A percentile compares a stretch with the other conserved stretches of the same genome.
Evolutionary conservation across 2,888 invertebrate genomes (phyloP).

Genomic region (Drosophila basisetae): DNA sequence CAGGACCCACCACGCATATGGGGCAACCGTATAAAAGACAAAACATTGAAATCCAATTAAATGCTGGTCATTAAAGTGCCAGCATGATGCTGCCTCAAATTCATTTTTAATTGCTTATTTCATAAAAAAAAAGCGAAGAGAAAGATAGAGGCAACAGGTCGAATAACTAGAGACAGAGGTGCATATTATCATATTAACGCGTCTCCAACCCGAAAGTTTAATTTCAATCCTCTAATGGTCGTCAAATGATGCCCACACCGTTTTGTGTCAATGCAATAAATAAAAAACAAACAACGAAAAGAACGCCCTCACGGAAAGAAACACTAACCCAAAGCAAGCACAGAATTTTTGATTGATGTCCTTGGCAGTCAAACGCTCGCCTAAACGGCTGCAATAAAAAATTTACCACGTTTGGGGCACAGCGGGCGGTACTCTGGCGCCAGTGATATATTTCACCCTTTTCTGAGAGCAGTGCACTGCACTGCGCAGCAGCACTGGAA

Average conservation of each 20-base stretch:
- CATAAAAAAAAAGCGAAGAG: constrained; percentile 67
- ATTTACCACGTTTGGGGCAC: constrained; percentile 76
- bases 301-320: constrained; percentile 6
- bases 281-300: constrained; percentile 18
- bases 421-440: constrained; percentile 84
- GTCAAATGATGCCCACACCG: constrained; percentile 55
- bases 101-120: constrained; percentile 79
- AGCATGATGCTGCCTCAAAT: constrained; percentile 74
- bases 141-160: constrained; percentile 49
- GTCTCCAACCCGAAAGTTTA: constrained; percentile 39
- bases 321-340: constrained; percentile 1
- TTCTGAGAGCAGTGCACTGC: constrained; percentile 36
- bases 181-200: constrained; percentile 81
- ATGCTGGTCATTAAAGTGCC: constrained; percentile 72
- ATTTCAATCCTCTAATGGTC: constrained; percentile 46
- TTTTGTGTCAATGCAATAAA: constrained; percentile 52
- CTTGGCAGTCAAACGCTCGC: constrained; percentile 74
- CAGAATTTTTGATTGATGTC: constrained; percentile 77
- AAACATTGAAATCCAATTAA: constrained; percentile 81
- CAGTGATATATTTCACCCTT: constrained; percentile 83
- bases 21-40: constrained; percentile 39
- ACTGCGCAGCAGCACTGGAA: constrained; percentile 17
- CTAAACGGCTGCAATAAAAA: constrained; percentile 80
- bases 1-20: constrained; percentile 65
- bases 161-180: constrained; percentile 49